Evolutionary conservation across 1,140 invertebrate species (phyloP).

Genomic region (Triops longicaudatus): DNA sequence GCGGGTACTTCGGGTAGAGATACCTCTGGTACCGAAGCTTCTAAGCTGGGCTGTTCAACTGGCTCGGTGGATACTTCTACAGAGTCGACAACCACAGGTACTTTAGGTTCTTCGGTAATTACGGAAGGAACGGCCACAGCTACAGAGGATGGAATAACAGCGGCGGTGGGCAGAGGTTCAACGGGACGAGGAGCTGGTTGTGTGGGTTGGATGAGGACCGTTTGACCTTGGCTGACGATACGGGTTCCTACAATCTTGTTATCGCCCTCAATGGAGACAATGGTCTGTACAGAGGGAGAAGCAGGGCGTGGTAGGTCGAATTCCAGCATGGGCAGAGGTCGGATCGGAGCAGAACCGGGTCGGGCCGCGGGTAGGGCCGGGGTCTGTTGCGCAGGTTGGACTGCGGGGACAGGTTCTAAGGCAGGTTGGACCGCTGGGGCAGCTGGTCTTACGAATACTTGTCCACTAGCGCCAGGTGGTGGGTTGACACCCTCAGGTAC

Average conservation of each 20-base stretch:
- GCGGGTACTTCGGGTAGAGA: slow-evolving; percentile 1
- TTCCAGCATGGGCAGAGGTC: not conserved
- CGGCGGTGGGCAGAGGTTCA: not conserved
- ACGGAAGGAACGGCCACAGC: not conserved
- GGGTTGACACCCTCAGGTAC: slow-evolving; percentile 25
- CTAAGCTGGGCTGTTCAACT: slow-evolving; percentile 17
- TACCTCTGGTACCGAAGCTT: not conserved
- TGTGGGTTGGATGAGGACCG: slow-evolving; percentile 25
- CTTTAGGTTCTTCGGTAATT: not conserved
- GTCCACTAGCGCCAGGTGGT: slow-evolving; percentile 27
- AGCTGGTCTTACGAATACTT: slow-evolving; percentile 28
- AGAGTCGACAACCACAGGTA: not conserved
- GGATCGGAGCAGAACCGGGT: not conserved
- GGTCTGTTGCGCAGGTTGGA: not conserved
- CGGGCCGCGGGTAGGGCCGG: not conserved
- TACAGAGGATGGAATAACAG: not conserved
- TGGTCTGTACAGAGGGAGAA: slow-evolving; percentile 33
- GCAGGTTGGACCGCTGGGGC: not conserved
- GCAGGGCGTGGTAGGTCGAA: not conserved
- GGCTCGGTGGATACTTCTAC: not conserved
- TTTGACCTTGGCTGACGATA: slow-evolving; percentile 28
- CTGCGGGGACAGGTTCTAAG: not conserved
- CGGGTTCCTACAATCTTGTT: slow-evolving; percentile 36
- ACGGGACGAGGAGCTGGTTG: slow-evolving; percentile 4
- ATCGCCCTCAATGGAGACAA: slow-evolving; percentile 36